A percentile compares a stretch with the other conserved stretches of the same genome.
phyloP scores from a whole-genome alignment of 2,888 invertebrate species.

The Drosophila helvetica region DNA sequence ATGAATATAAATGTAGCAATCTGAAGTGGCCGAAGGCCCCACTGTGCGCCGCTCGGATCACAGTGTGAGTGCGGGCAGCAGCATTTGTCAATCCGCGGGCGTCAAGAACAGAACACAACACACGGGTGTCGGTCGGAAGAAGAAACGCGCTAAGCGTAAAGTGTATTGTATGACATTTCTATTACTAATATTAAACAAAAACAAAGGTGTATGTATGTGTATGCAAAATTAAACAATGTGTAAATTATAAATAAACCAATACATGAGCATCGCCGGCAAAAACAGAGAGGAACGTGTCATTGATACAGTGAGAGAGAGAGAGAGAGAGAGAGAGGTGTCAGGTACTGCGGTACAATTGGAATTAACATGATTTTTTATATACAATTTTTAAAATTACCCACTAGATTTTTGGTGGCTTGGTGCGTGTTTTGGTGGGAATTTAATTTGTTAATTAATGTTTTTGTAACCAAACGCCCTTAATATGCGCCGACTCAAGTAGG shows the following conservation, averaged over 20 bases:
- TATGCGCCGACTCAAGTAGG: conserved; percentile 32
- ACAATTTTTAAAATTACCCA: not conserved
- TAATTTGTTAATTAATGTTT: conserved; percentile 4
- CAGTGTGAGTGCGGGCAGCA: too few relatives aligned
- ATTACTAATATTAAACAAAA: too few relatives aligned
- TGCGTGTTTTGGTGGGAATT: not conserved
- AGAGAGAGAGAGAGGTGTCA: conserved; percentile 50
- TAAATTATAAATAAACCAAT: conserved; percentile 75
- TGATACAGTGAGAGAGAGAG: conserved; percentile 15
- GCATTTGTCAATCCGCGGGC: too few relatives aligned
- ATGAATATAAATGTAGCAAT: too few relatives aligned
- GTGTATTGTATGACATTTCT: too few relatives aligned
- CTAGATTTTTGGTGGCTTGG: too few relatives aligned
- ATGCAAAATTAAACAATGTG: conserved; percentile 19
- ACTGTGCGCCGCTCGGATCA: too few relatives aligned
- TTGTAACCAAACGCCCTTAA: conserved; percentile 22
- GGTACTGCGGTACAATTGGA: conserved; percentile 26
- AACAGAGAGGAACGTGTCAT: conserved; percentile 61
- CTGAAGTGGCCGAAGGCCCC: too few relatives aligned
- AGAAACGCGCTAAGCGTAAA: too few relatives aligned
- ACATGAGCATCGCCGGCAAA: conserved; percentile 69
- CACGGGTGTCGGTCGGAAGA: too few relatives aligned
- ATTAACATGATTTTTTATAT: not conserved
- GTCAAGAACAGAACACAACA: too few relatives aligned
- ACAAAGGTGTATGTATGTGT: not conserved